A percentile compares a stretch with the other conserved stretches of the same genome.
Conservation (phyloP, 1,140 invertebrate genomes). For the Andricus grossulariae region DNA sequence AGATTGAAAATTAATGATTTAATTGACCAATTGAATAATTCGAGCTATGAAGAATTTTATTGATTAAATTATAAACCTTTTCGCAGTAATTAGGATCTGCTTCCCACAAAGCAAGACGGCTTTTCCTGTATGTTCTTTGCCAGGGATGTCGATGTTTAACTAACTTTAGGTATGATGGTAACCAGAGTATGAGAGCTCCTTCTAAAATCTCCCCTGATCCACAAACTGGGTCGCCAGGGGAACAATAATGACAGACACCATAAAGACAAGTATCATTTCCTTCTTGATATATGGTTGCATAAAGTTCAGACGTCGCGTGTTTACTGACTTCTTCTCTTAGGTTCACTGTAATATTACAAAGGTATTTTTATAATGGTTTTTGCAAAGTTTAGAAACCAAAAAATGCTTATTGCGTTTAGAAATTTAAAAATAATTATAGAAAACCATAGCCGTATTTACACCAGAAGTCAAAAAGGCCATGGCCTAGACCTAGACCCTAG, state of each 20-base stretch:
- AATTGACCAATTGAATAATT: slow-evolving; percentile 2
- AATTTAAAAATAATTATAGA: too few species aligned
- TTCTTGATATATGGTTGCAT: slow-evolving; percentile 78
- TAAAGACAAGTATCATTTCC: slow-evolving; percentile 84
- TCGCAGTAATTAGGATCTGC: slow-evolving; percentile 86
- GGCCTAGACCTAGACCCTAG: too few species aligned
- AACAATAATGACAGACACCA: slow-evolving; percentile 94
- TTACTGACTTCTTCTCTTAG: slow-evolving; percentile 84
- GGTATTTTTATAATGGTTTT: not conserved
- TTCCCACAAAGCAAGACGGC: slow-evolving; percentile 88
- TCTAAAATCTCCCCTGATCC: slow-evolving; percentile 83
- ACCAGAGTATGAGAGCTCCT: slow-evolving; percentile 90
- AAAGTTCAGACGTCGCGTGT: slow-evolving; percentile 81
- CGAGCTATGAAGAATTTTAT: not conserved
- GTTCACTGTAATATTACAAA: slow-evolving; percentile 76
- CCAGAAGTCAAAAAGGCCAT: too few species aligned
- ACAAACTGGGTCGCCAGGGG: slow-evolving; percentile 88
- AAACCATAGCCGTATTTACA: too few species aligned
- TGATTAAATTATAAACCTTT: slow-evolving; percentile 71
- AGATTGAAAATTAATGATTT: slow-evolving; percentile 10
- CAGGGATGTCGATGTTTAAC: slow-evolving; percentile 88
- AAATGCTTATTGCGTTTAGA: too few species aligned
- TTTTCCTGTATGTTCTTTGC: slow-evolving; percentile 90
- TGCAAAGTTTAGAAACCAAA: too few species aligned
- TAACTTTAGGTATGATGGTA: slow-evolving; percentile 82